Conservation (phyloP, 1,140 invertebrate species). For the Aphaenogaster rudis region DNA sequence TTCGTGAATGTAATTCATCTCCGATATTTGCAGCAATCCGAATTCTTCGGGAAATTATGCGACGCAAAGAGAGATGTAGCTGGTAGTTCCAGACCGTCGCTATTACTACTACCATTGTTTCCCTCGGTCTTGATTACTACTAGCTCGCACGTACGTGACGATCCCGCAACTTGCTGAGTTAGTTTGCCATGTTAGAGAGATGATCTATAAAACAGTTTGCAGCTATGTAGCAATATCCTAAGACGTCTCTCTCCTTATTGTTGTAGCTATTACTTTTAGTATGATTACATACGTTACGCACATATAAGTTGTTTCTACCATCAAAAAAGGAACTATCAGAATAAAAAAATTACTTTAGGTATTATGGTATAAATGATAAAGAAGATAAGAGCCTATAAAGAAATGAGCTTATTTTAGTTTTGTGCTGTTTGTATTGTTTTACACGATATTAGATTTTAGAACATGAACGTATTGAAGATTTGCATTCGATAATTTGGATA, state of each 20-base stretch:
- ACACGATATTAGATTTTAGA: background rate
- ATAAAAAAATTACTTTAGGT: background rate
- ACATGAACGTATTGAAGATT: background rate
- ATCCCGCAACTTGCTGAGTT: slow-evolving; percentile 43
- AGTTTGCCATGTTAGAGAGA: slow-evolving; percentile 28
- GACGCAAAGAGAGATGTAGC: slow-evolving; percentile 2
- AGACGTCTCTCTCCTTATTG: background rate
- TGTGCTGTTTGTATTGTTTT: background rate
- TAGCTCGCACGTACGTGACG: slow-evolving; percentile 41
- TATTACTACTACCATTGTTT: slow-evolving; percentile 20
- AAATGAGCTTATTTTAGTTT: background rate
- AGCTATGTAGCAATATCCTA: background rate
- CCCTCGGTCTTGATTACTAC: slow-evolving; percentile 41
- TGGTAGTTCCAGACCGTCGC: background rate
- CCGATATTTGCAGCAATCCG: background rate
- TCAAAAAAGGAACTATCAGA: background rate
- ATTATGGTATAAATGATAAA: background rate
- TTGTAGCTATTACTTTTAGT: background rate
- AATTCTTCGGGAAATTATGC: slow-evolving; percentile 24
- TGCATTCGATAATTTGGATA: background rate
- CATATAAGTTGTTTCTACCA: background rate
- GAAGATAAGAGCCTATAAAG: background rate
- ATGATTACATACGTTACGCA: background rate
- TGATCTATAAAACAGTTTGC: slow-evolving; percentile 40
- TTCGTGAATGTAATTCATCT: background rate